These are phyloP conservation scores for Andrena trimmerana DNA, from an alignment of 2,888 invertebrate genomes.

Conservation along the genomic window DNA sequence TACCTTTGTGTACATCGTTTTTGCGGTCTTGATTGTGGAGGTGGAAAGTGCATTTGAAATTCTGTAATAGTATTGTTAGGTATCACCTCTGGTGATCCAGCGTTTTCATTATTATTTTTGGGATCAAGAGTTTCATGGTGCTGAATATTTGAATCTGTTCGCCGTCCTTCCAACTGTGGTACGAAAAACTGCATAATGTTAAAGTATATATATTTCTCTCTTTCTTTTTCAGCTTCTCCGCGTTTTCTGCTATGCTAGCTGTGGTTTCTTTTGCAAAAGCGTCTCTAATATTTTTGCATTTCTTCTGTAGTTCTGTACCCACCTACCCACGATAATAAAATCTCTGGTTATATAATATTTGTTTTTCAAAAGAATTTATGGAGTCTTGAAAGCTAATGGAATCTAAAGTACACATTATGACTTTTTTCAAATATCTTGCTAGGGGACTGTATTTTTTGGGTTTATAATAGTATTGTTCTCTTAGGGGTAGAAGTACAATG, in stretches of 20 bases:
- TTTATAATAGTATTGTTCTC: too few relatives aligned
- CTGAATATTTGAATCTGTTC: not conserved
- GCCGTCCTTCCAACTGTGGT: not conserved
- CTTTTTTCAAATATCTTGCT: too few relatives aligned
- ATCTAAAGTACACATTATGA: too few relatives aligned
- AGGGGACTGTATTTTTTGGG: too few relatives aligned
- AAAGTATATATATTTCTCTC: not conserved
- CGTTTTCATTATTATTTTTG: not conserved
- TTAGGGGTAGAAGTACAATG: too few relatives aligned
- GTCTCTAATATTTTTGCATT: too few relatives aligned
- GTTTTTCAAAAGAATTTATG: too few relatives aligned
- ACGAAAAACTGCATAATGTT: not conserved
- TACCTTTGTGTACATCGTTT: not conserved
- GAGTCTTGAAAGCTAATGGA: too few relatives aligned
- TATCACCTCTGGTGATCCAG: not conserved
- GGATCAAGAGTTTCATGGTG: not conserved
- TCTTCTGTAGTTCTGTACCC: too few relatives aligned
- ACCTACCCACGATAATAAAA: too few relatives aligned
- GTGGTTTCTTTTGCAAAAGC: too few relatives aligned
- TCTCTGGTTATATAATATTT: too few relatives aligned
- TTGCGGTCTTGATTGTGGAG: not conserved
- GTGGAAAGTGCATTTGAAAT: not conserved
- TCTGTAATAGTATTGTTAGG: not conserved
- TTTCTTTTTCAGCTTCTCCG: not conserved
- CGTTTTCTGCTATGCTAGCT: not conserved